Evolutionary conservation across 1,140 invertebrate species (phyloP).

Genomic region (Maniola jurtina): DNA sequence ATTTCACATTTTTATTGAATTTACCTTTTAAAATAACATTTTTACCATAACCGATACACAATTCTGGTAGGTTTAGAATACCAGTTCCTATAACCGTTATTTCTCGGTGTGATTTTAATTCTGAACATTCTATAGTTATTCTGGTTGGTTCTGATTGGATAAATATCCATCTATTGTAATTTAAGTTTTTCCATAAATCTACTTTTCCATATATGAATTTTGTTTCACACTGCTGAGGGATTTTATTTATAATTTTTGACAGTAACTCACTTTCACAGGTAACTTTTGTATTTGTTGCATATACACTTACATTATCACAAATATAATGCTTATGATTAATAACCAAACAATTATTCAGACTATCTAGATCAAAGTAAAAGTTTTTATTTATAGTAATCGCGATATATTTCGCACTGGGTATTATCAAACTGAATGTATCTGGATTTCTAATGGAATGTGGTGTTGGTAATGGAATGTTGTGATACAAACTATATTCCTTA

Average conservation of each 20-base stretch:
- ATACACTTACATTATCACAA: no score
- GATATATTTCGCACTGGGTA: slow-evolving; percentile 36
- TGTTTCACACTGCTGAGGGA: slow-evolving; percentile 34
- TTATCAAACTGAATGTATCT: slow-evolving; percentile 30
- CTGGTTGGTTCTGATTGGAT: slow-evolving; percentile 30
- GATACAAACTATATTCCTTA: no score
- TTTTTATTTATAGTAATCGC: slow-evolving; percentile 41
- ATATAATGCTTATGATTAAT: slow-evolving; percentile 1
- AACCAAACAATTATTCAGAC: slow-evolving; percentile 24
- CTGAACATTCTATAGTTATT: slow-evolving; percentile 30
- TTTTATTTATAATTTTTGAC: slow-evolving; percentile 13
- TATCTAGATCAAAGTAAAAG: slow-evolving; percentile 28
- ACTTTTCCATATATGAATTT: slow-evolving; percentile 28
- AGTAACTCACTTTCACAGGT: slow-evolving; percentile 38
- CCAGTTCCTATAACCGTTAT: slow-evolving; percentile 28
- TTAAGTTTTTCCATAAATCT: no score
- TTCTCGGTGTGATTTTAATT: slow-evolving; percentile 14
- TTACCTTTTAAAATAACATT: no score
- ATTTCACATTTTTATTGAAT: no score
- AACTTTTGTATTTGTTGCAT: slow-evolving; percentile 26
- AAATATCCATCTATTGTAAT: slow-evolving; percentile 37
- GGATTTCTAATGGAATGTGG: slow-evolving; percentile 29
- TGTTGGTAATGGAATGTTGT: no score
- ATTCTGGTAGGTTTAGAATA: slow-evolving; percentile 22
- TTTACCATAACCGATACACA: background rate